Evolutionary conservation across 2,888 invertebrate species (phyloP).

Genomic region (Pyrrhosoma nymphula): DNA sequence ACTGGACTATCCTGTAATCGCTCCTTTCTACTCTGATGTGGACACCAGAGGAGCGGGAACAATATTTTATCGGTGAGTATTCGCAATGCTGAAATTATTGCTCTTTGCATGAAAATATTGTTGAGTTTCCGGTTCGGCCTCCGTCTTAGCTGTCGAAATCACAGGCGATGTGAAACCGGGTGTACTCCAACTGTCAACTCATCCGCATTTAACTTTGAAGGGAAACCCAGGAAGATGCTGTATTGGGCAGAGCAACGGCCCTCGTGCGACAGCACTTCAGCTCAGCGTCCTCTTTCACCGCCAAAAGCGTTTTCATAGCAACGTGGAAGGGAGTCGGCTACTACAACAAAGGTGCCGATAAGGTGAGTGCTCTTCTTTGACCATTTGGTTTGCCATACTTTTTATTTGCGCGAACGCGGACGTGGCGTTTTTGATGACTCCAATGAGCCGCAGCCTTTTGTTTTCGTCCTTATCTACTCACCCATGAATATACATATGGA

Average conservation of each 20-base stretch:
- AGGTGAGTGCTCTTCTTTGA: conserved; percentile 76
- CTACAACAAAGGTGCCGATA: conserved; percentile 83
- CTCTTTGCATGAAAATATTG: too few species aligned
- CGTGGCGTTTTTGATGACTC: too few species aligned
- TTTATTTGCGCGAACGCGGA: neutral
- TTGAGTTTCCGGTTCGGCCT: too few species aligned
- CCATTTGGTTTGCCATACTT: neutral
- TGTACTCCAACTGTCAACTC: neutral
- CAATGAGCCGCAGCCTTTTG: too few species aligned
- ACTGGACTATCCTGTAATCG: conserved; percentile 92
- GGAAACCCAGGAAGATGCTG: conserved; percentile 77
- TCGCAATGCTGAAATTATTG: neutral
- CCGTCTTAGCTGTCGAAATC: neutral
- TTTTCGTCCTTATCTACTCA: too few species aligned
- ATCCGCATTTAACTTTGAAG: conserved; percentile 34
- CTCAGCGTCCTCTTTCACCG: conserved; percentile 86
- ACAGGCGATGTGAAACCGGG: neutral
- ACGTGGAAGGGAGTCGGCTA: conserved; percentile 96
- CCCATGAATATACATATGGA: too few species aligned
- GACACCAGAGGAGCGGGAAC: conserved; percentile 88
- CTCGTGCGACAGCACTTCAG: conserved; percentile 88
- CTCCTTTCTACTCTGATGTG: conserved; percentile 94
- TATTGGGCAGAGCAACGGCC: conserved; percentile 81
- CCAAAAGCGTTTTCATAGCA: conserved; percentile 89
- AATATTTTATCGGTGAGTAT: conserved; percentile 83